phyloP scores from a whole-genome alignment of 2,888 invertebrate species.

The Molanna angustata region DNA sequence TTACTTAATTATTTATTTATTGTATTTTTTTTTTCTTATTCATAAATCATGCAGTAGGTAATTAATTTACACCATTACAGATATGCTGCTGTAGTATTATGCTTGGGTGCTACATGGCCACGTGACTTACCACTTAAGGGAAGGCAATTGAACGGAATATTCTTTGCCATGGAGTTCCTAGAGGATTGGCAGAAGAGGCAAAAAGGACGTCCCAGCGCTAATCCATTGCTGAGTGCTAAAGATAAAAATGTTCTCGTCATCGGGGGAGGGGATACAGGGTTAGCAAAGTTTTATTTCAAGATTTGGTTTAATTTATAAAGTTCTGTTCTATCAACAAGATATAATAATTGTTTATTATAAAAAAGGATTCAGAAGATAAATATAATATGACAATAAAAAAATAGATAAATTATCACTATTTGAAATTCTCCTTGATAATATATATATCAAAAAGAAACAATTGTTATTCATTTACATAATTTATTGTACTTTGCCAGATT shows the following conservation, averaged over 20 bases:
- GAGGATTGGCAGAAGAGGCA: conserved; percentile 97
- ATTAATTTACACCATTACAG: conserved; percentile 43
- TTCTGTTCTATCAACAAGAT: too few species aligned
- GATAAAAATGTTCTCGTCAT: conserved; percentile 94
- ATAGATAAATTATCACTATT: too few species aligned
- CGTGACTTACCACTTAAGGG: conserved; percentile 86
- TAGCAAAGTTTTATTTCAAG: conserved; percentile 25
- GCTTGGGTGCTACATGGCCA: conserved; percentile 96
- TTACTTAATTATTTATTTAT: background rate
- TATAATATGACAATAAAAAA: too few species aligned
- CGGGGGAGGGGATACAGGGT: conserved; percentile 82
- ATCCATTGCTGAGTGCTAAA: conserved; percentile 70
- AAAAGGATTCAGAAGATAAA: too few species aligned
- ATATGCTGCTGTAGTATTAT: conserved; percentile 84
- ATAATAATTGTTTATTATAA: too few species aligned
- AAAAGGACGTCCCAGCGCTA: conserved; percentile 61
- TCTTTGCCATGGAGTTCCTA: conserved; percentile 97
- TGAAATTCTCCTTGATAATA: too few species aligned
- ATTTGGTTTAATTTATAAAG: too few species aligned
- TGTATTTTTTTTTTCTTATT: background rate
- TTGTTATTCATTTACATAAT: too few species aligned
- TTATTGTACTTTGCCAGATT: too few species aligned
- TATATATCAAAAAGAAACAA: too few species aligned
- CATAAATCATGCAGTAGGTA: too few species aligned
- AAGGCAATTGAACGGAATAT: conserved; percentile 86